Conservation (phyloP, 64 coral and sea anemone species). For the Montipora efflorescens region DNA sequence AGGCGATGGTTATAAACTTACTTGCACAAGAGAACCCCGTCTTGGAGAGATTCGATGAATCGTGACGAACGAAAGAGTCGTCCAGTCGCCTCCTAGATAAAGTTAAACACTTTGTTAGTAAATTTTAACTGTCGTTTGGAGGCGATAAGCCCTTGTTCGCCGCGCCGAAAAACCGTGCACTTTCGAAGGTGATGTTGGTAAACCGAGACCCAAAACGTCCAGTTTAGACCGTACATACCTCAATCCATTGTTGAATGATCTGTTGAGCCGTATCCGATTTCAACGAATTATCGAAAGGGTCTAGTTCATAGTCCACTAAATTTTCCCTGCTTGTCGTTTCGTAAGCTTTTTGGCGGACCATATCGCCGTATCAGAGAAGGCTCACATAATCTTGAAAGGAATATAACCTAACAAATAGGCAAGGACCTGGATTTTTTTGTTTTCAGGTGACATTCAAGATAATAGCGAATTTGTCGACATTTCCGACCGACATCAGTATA, state of each 20-base stretch:
- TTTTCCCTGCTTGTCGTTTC: background rate
- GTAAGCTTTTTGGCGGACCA: conserved; percentile 37
- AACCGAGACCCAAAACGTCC: conserved; percentile 34
- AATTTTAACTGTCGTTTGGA: background rate
- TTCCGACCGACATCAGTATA: background rate
- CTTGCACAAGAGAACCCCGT: conserved; percentile 67
- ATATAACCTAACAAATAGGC: background rate
- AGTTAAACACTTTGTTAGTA: conserved; percentile 27
- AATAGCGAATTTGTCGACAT: conserved; percentile 7
- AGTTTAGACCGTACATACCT: conserved; percentile 39
- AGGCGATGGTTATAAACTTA: conserved; percentile 24
- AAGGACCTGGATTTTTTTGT: background rate
- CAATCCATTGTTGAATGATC: conserved; percentile 71
- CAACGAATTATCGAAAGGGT: conserved; percentile 17
- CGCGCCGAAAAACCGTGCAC: background rate
- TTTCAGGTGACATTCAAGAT: conserved; percentile 3
- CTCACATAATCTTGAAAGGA: conserved; percentile 10
- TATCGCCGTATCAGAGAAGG: background rate
- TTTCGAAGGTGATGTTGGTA: conserved; percentile 29
- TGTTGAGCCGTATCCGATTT: conserved; percentile 61
- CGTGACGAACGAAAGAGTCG: conserved; percentile 42
- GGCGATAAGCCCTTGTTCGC: background rate
- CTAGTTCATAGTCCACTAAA: conserved; percentile 2
- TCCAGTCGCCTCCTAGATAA: conserved; percentile 66
- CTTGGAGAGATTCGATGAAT: conserved; percentile 66